phyloP scores from a whole-genome alignment of 2,797 vertebrate species.

The Discoglossus pictus region DNA sequence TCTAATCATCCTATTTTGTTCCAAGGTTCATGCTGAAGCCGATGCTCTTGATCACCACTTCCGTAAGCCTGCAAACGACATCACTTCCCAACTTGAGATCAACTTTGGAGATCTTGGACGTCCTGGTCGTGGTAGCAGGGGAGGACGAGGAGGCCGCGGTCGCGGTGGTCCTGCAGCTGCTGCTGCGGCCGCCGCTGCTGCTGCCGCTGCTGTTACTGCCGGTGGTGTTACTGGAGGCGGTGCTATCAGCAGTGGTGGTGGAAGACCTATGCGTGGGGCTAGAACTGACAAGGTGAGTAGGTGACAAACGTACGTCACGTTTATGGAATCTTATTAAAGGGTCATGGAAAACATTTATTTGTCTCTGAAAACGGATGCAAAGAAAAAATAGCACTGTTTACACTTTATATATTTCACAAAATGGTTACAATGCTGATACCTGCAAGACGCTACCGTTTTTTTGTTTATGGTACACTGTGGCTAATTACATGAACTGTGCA shows the following conservation, averaged over 20 bases:
- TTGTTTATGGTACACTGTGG: no score
- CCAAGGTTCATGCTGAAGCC: conserved; percentile 79
- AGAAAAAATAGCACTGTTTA: no score
- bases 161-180: conserved; percentile 60
- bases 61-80: conserved; percentile 98
- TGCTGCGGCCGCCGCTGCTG: no score
- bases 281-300: conserved; percentile 93
- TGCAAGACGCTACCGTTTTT: no score
- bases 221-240: conserved; percentile 86
- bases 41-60: conserved; percentile 92
- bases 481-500: no score
- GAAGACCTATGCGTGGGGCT: conserved; percentile 80
- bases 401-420: no score
- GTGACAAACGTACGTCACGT: no score
- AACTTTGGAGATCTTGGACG: conserved; percentile 97
- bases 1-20: background rate
- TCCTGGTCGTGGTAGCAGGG: conserved; percentile 91
- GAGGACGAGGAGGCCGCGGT: conserved; percentile 74
- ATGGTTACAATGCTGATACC: no score
- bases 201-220: conserved; percentile 74
- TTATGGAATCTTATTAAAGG: background rate
- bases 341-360: conserved; percentile 37
- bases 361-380: no score
- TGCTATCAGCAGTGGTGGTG: conserved; percentile 70
- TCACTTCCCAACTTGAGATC: conserved; percentile 98